Conservation (phyloP, 2,888 invertebrate species). For the Chrysolina oricalcia region DNA sequence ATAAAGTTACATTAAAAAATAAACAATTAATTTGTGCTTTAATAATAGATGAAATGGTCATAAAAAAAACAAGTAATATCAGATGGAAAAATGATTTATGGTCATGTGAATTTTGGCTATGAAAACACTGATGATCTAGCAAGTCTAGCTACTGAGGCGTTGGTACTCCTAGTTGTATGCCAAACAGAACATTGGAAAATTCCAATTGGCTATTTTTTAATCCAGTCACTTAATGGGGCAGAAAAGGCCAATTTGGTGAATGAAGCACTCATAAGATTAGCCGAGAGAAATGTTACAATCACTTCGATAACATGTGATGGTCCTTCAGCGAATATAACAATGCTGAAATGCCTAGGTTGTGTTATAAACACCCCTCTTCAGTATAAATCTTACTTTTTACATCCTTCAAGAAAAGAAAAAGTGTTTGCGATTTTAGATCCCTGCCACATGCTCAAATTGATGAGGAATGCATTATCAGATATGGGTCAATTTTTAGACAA, state of each 20-base stretch:
- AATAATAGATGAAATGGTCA: constrained; percentile 23
- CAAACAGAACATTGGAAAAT: constrained; percentile 30
- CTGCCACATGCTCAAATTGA: constrained; percentile 40
- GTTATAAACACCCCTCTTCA: constrained; percentile 10
- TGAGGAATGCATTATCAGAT: constrained; percentile 28
- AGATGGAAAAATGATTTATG: not conserved
- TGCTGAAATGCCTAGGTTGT: constrained; percentile 29
- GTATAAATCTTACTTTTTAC: constrained; percentile 19
- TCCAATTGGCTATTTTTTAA: constrained; percentile 28
- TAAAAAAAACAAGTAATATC: constrained; percentile 17
- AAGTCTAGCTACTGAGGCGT: constrained; percentile 19
- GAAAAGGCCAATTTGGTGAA: constrained; percentile 22
- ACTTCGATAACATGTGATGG: constrained; percentile 25
- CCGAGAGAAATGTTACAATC: constrained; percentile 3
- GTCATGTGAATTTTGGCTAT: constrained; percentile 24
- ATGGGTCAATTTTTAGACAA: not conserved
- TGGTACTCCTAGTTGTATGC: constrained; percentile 26
- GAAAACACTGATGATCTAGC: constrained; percentile 23
- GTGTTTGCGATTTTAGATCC: constrained; percentile 20
- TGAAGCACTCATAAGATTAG: constrained; percentile 27
- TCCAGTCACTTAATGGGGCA: constrained; percentile 4
- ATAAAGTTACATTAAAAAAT: not conserved
- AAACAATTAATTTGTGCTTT: constrained; percentile 22
- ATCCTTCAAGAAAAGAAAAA: constrained; percentile 15
- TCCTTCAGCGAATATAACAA: constrained; percentile 22